Conservation (phyloP, 2,888 invertebrate species). For the Oscheius sp. region DNA sequence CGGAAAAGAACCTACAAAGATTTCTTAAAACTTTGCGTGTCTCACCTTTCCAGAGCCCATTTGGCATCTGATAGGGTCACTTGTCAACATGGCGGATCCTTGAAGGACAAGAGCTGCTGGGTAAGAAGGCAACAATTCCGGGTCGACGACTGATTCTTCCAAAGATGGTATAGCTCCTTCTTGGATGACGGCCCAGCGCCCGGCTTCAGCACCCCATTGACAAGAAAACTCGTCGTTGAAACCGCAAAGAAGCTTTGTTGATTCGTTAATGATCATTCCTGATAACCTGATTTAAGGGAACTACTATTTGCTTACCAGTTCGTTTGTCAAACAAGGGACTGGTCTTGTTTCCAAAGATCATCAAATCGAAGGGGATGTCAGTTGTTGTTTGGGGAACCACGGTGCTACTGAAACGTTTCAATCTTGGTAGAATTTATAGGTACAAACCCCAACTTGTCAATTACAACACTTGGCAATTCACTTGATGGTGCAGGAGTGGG, state of each 20-base stretch:
- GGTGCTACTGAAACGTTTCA: constrained; percentile 11
- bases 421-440: background rate
- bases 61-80: constrained; percentile 70
- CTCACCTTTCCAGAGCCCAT: constrained; percentile 66
- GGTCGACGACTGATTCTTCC: constrained; percentile 56
- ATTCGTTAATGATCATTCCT: constrained; percentile 61
- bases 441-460: constrained; percentile 12
- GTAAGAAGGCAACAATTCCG: constrained; percentile 58
- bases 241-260: constrained; percentile 67
- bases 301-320: constrained; percentile 32
- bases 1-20: constrained; percentile 66
- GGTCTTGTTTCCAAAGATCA: constrained; percentile 66
- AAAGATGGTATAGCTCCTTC: constrained; percentile 68
- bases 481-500: constrained; percentile 26
- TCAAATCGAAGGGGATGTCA: constrained; percentile 64
- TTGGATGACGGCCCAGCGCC: constrained; percentile 69
- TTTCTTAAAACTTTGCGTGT: background rate
- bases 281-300: background rate
- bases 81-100: constrained; percentile 68
- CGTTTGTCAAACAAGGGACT: constrained; percentile 67
- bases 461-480: constrained; percentile 11
- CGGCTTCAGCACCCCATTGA: constrained; percentile 70
- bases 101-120: constrained; percentile 70
- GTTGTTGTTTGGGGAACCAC: constrained; percentile 43
- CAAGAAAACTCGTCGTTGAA: constrained; percentile 69